phyloP scores from a whole-genome alignment of 1,140 invertebrate genomes.

The Pantala flavescens region DNA sequence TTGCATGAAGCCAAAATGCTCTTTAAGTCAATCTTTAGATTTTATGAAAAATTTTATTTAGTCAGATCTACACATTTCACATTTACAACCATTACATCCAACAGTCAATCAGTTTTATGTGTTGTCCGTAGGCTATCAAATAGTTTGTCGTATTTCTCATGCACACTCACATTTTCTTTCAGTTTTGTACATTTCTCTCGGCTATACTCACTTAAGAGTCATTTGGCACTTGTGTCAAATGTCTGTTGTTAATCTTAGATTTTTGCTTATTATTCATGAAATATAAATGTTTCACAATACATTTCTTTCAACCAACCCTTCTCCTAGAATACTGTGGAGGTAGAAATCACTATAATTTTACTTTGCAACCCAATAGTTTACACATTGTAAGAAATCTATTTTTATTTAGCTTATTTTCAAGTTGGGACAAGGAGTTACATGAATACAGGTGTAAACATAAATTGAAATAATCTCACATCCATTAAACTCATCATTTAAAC shows the following conservation, averaged over 20 bases:
- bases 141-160: background rate
- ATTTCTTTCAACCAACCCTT: no score
- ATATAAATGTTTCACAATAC: no score
- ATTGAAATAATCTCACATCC: no score
- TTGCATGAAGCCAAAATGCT: background rate
- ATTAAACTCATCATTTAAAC: no score
- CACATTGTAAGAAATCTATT: no score
- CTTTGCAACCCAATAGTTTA: no score
- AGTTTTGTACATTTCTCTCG: background rate
- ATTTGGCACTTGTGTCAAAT: background rate
- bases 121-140: background rate
- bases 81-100: constrained; percentile 2
- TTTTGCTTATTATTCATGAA: background rate
- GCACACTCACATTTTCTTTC: background rate
- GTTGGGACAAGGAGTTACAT: no score
- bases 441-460: no score
- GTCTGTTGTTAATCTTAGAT: background rate
- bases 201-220: background rate
- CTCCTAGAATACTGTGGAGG: no score
- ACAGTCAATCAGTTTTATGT: background rate
- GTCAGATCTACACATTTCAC: background rate
- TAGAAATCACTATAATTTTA: no score
- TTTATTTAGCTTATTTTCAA: no score
- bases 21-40: background rate
- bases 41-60: background rate